Base-by-base conservation (phyloP, 1,140 invertebrate genomes). In the Drosophila yakuba region DNA sequence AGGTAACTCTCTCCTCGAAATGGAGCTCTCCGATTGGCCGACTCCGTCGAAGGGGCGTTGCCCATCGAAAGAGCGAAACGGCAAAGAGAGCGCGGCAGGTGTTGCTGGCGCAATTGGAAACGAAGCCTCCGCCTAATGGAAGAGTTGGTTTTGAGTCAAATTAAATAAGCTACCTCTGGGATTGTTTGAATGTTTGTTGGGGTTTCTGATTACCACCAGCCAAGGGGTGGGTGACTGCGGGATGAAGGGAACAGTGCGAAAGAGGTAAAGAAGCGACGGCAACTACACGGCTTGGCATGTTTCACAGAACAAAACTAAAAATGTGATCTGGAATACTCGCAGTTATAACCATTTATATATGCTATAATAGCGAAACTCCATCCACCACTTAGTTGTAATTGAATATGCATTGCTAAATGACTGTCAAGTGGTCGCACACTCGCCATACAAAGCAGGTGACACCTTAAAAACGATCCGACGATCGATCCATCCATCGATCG, bases 401-500 rank as follows among this genome's bases (percentile, higher is more conserved):
- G 72, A 75, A 75, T 75, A 75, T 75, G 74, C 74, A 68, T 59
- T 77, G 74, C 73, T 76, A 75, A 75, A 74, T 75, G 73, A 75
- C 73, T 75, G 72, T 48, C 73, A 75, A 75, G 61, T 67, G 54
- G 43, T 48, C 73, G 69, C 72, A 74, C 72, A 61, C 80, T 75
- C 55, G 67, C 80, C 80, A 84, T 84, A 84, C 66, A 67, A 76
- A 80, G 80, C 68, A 73, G 80, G 57, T 84, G 80, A 84, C 80
- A 84, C 80, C 80, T 83, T 41, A 74, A 61, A 51, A 69, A 5
- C 67, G 64, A 58, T 71, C 64, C 51, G 44, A 12, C 44, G 43
- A 71, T n/a, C 43, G 64, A 69, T 50, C 62, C 35, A 69, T 59
- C 52, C 39, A 35, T 35, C 50, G 28, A 36, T 62, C 36, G 66